phyloP scores from a whole-genome alignment of 2,888 invertebrate species.

The Eupithecia centaureata region DNA sequence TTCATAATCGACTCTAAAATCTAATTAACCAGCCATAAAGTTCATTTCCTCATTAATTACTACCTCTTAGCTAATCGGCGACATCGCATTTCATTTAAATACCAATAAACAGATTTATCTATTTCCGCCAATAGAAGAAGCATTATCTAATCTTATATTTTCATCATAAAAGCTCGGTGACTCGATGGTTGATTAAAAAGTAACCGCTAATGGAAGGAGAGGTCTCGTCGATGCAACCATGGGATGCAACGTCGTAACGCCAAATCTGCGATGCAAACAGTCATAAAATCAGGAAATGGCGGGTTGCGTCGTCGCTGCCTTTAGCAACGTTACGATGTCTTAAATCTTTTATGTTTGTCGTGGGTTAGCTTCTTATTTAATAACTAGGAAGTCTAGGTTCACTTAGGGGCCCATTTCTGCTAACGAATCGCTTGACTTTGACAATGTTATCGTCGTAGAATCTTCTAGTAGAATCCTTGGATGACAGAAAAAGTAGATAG shows the following conservation, averaged over 20 bases:
- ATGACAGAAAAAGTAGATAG: neutral
- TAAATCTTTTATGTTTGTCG: neutral
- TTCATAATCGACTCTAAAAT: conserved; percentile 32
- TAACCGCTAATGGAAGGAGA: neutral
- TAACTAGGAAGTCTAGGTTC: neutral
- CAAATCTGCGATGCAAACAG: neutral
- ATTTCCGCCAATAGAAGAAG: conserved; percentile 17
- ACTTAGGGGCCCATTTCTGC: neutral
- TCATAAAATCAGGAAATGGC: neutral
- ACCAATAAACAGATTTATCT: conserved; percentile 22
- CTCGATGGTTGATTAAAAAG: neutral
- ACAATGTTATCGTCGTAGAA: neutral
- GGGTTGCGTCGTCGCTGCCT: neutral
- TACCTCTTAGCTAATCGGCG: conserved; percentile 30
- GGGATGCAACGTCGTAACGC: neutral
- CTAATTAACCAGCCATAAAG: conserved; percentile 30
- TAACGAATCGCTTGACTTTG: neutral
- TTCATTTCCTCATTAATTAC: conserved; percentile 35
- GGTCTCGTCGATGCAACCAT: neutral
- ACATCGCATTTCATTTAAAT: conserved; percentile 30
- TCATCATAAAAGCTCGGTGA: neutral
- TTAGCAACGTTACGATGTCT: neutral
- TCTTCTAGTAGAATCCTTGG: neutral
- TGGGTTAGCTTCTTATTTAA: neutral
- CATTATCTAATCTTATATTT: conserved; percentile 5